Percentiles rank a stretch among this genome's conserved stretches.
Conservation (phyloP, 1,140 invertebrate species). For the Caenorhabditis inopinata region DNA sequence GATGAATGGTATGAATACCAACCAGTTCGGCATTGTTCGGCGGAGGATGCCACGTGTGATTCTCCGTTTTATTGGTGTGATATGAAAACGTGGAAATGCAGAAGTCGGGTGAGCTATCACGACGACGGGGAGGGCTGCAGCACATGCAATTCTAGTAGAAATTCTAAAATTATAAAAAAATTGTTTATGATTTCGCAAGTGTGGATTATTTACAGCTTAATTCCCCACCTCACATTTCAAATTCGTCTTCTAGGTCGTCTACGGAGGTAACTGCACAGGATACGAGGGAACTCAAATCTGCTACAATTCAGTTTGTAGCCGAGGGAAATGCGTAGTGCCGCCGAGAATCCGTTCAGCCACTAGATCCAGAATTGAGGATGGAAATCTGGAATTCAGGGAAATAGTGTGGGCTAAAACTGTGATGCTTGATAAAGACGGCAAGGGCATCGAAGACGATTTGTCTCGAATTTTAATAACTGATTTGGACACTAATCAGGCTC, state of each 20-base stretch:
- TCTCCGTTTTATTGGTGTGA: conserved; percentile 63
- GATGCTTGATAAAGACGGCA: conserved; percentile 51
- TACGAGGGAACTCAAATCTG: conserved; percentile 61
- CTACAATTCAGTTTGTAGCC: conserved; percentile 59
- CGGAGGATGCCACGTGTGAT: conserved; percentile 56
- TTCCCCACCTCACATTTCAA: neutral
- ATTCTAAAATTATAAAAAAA: too few species aligned
- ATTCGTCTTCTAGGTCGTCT: conserved; percentile 27
- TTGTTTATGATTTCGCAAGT: too few species aligned
- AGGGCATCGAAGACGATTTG: conserved; percentile 54
- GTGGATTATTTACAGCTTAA: too few species aligned
- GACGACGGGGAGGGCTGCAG: neutral
- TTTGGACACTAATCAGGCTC: conserved; percentile 14
- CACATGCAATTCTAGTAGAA: too few species aligned
- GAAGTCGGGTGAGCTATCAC: conserved; percentile 47
- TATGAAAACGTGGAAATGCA: conserved; percentile 55
- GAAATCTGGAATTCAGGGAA: conserved; percentile 30
- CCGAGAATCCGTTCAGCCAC: conserved; percentile 20
- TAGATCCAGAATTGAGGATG: neutral
- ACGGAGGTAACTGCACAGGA: conserved; percentile 65
- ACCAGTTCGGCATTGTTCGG: conserved; percentile 57
- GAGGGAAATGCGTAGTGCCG: conserved; percentile 25
- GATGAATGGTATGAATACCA: conserved; percentile 64
- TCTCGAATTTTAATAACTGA: conserved; percentile 56
- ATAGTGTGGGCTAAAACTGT: conserved; percentile 65